phyloP scores from a whole-genome alignment of 2,113 vertebrate genomes.

The Lutjanus erythropterus region DNA sequence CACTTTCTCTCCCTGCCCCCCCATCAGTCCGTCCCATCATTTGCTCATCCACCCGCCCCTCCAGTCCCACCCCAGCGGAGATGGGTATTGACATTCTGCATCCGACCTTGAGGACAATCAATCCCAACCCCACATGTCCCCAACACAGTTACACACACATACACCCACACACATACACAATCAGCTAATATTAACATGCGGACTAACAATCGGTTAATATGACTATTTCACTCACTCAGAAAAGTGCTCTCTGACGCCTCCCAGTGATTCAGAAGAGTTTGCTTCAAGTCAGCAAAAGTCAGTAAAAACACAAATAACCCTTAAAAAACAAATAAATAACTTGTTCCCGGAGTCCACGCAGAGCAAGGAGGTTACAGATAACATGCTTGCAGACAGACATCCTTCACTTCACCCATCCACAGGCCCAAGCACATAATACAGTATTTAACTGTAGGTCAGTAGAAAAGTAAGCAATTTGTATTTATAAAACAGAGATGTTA shows the following conservation, averaged over 20 bases:
- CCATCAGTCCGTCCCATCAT: constrained; percentile 61
- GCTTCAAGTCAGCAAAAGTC: neutral
- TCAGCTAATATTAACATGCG: constrained; percentile 11
- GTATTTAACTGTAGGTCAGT: neutral
- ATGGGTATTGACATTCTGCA: constrained; percentile 83
- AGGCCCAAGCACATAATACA: neutral
- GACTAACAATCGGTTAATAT: neutral
- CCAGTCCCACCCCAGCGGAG: constrained; percentile 75
- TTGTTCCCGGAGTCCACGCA: too few relatives aligned
- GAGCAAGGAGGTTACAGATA: too few relatives aligned
- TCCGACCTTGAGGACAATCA: constrained; percentile 86
- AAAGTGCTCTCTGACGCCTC: neutral
- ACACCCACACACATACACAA: constrained; percentile 28
- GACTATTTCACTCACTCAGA: neutral
- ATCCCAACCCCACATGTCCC: constrained; percentile 77
- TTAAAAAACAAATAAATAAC: too few relatives aligned
- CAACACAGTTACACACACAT: constrained; percentile 38
- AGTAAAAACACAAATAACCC: constrained; percentile 7
- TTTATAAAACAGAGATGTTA: neutral
- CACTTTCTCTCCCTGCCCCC: constrained; percentile 19
- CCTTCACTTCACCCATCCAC: neutral
- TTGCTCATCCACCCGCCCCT: constrained; percentile 57
- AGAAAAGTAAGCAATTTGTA: neutral
- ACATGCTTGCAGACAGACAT: neutral
- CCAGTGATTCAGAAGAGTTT: neutral